phyloP scores from a whole-genome alignment of 2,113 vertebrate species.

The Spilogale gracilis region DNA sequence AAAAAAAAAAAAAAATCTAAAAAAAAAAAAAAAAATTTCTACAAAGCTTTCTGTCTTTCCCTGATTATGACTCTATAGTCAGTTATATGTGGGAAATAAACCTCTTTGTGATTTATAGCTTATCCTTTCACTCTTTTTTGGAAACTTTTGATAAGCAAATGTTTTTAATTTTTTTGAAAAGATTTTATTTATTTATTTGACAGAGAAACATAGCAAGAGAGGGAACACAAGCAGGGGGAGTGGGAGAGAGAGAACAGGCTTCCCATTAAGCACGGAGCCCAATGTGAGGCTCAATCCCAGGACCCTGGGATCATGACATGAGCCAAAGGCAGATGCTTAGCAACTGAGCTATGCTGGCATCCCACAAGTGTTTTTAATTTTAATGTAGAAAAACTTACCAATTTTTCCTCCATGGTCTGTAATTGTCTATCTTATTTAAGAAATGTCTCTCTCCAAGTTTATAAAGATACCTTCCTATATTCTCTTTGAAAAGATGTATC shows the following conservation, averaged over 20 bases:
- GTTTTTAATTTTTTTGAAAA: constrained; percentile 42
- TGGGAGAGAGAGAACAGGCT: too few relatives aligned
- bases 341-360: too few relatives aligned
- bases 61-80: background rate
- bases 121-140: constrained; percentile 39
- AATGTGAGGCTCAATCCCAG: too few relatives aligned
- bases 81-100: constrained; percentile 18
- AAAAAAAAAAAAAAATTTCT: background rate
- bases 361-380: constrained; percentile 34
- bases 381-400: constrained; percentile 52
- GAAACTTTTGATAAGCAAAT: constrained; percentile 51
- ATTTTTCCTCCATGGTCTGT: background rate
- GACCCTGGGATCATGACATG: too few relatives aligned
- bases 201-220: too few relatives aligned
- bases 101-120: background rate
- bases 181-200: too few relatives aligned
- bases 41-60: background rate
- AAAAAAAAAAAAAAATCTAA: too few relatives aligned
- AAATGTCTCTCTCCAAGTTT: background rate
- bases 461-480: background rate
- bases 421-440: constrained; percentile 47
- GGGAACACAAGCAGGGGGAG: too few relatives aligned
- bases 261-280: too few relatives aligned
- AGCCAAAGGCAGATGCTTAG: too few relatives aligned
- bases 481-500: background rate